phyloP scores from a whole-genome alignment of 2,797 vertebrate species.

The Hyperoplus lanceolatus region DNA sequence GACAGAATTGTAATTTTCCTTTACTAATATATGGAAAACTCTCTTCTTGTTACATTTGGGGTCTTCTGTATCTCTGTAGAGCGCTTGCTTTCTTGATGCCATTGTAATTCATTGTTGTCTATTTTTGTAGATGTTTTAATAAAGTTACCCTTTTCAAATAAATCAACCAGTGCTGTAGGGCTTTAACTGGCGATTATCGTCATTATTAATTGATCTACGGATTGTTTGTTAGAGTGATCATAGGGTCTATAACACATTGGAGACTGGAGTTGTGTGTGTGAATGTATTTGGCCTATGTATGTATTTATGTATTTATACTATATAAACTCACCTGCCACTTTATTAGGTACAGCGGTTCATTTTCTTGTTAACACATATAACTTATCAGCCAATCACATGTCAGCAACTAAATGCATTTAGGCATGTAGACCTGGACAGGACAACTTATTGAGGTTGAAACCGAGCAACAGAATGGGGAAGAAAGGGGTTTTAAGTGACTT shows the following conservation, averaged over 20 bases:
- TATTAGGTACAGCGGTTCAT: too few relatives aligned
- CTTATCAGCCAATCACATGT: too few relatives aligned
- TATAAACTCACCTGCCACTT: too few relatives aligned
- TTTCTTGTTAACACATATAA: too few relatives aligned
- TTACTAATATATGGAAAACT: slow-evolving; percentile 91
- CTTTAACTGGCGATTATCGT: neutral
- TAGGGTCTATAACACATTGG: neutral
- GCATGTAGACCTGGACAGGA: too few relatives aligned
- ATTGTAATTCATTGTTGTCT: slow-evolving; percentile 80
- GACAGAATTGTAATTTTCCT: slow-evolving; percentile 90
- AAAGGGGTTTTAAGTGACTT: too few relatives aligned
- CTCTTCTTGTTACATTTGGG: slow-evolving; percentile 69
- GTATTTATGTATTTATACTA: too few relatives aligned
- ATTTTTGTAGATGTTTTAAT: slow-evolving; percentile 90
- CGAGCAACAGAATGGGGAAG: too few relatives aligned
- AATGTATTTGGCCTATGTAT: too few relatives aligned
- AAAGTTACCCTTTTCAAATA: slow-evolving; percentile 87
- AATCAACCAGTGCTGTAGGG: slow-evolving; percentile 5
- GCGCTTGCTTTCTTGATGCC: slow-evolving; percentile 82
- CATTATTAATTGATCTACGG: neutral
- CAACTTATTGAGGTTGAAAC: too few relatives aligned
- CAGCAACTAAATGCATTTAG: too few relatives aligned
- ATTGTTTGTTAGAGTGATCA: neutral
- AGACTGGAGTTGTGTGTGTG: too few relatives aligned
- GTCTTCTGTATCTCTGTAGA: slow-evolving; percentile 82